These are phyloP conservation scores for Pterostichus niger DNA, from an alignment of 2,888 invertebrate species.

Conservation along the genomic window DNA sequence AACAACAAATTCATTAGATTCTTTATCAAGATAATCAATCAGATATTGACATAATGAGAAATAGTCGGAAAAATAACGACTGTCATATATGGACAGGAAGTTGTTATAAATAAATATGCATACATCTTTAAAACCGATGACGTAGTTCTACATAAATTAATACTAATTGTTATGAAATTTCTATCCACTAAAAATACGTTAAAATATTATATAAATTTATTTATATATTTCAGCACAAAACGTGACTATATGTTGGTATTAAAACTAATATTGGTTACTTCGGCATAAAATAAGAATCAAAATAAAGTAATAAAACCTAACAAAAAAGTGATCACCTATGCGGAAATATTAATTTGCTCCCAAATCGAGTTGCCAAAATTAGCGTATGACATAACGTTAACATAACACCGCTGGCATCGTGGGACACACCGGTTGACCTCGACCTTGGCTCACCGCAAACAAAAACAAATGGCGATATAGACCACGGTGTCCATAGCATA, in stretches of 20 bases:
- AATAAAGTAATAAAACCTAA: background rate
- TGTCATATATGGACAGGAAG: too few relatives aligned
- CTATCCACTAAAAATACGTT: too few relatives aligned
- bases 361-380: slow-evolving; percentile 52
- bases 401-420: slow-evolving; percentile 1
- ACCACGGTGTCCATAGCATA: slow-evolving; percentile 47
- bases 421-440: slow-evolving; percentile 55
- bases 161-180: too few relatives aligned
- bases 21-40: background rate
- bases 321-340: slow-evolving; percentile 51
- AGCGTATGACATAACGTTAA: slow-evolving; percentile 50
- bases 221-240: background rate
- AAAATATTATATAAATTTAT: too few relatives aligned
- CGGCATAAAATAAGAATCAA: background rate
- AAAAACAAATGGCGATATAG: slow-evolving; percentile 58
- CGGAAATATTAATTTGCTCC: slow-evolving; percentile 56
- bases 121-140: too few relatives aligned
- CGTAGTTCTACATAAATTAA: too few relatives aligned
- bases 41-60: too few relatives aligned
- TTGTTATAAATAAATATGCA: too few relatives aligned
- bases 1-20: background rate
- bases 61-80: too few relatives aligned
- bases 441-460: slow-evolving; percentile 56
- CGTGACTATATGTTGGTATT: too few relatives aligned
- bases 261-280: too few relatives aligned